These are phyloP conservation scores for Struthidea cinerea DNA, from an alignment of 2,113 vertebrate genomes.

Conservation along the genomic window DNA sequence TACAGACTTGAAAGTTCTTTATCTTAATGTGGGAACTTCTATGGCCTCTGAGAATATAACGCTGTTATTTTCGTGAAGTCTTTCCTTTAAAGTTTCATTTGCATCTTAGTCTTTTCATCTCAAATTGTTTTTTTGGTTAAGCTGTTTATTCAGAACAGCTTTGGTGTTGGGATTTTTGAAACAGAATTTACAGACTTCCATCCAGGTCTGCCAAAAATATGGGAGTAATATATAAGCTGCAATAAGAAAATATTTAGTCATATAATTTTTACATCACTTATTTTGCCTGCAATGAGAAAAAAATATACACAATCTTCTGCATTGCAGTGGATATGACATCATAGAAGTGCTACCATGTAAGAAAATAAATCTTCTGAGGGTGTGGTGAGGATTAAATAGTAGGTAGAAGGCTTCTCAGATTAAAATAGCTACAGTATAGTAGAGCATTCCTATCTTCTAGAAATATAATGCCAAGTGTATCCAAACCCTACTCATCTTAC, in stretches of 20 bases:
- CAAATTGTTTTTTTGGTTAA: background rate
- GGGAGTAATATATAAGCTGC: background rate
- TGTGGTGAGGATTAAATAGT: background rate
- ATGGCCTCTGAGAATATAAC: background rate
- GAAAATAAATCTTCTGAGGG: background rate
- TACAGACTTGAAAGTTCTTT: background rate
- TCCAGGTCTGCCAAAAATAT: background rate
- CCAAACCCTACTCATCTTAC: background rate
- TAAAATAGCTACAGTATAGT: background rate
- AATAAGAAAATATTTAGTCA: background rate
- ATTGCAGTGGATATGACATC: background rate
- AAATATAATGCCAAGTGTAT: background rate
- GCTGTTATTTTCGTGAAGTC: background rate
- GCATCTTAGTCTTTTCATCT: background rate
- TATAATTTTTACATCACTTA: background rate
- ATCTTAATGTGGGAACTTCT: background rate
- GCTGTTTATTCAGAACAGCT: background rate
- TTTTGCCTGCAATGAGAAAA: background rate
- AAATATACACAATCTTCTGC: background rate
- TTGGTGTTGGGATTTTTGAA: background rate
- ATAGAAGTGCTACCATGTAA: background rate
- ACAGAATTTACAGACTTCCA: background rate
- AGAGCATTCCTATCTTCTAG: background rate
- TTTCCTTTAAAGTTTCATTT: background rate
- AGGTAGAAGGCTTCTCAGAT: background rate